A percentile compares a stretch with the other conserved stretches of the same genome.
phyloP scores from a whole-genome alignment of 2,888 invertebrate species.

The Hypsopygia costalis region DNA sequence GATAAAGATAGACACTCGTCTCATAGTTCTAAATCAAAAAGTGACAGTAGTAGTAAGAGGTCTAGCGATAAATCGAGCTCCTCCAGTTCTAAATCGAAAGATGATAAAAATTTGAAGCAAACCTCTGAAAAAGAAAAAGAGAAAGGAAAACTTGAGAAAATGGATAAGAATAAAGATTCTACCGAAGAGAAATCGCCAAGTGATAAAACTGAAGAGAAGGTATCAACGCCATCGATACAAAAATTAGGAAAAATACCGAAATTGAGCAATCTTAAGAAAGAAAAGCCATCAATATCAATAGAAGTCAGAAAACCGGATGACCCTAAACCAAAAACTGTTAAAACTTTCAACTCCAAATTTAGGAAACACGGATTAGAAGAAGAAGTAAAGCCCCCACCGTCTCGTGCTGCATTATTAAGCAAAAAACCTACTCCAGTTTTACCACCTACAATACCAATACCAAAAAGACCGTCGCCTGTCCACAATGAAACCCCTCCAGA shows the following conservation, averaged over 20 bases:
- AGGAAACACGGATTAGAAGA: conserved; percentile 95
- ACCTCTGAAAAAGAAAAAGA: conserved; percentile 48
- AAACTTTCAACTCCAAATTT: conserved; percentile 94
- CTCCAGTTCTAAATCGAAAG: conserved; percentile 53
- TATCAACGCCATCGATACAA: conserved; percentile 84
- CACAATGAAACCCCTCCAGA: conserved; percentile 82
- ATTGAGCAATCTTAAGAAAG: conserved; percentile 81
- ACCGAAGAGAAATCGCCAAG: conserved; percentile 44
- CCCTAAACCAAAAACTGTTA: conserved; percentile 92
- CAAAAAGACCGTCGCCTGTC: conserved; percentile 72
- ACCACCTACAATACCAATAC: conserved; percentile 62
- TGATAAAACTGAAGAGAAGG: conserved; percentile 85
- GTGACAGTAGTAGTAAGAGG: conserved; percentile 48
- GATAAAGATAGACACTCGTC: conserved; percentile 50
- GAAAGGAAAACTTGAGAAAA: conserved; percentile 35
- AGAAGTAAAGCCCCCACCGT: conserved; percentile 92
- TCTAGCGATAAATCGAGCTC: conserved; percentile 49
- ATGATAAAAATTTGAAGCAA: conserved; percentile 42
- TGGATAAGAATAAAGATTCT: conserved; percentile 35
- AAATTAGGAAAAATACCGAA: conserved; percentile 91
- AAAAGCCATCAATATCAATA: conserved; percentile 90
- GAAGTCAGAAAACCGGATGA: conserved; percentile 88
- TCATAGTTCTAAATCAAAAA: conserved; percentile 60
- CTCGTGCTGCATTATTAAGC: conserved; percentile 83
- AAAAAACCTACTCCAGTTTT: conserved; percentile 74